Base-by-base conservation (phyloP, 2,113 vertebrate species). In the Chroicocephalus ridibundus region DNA sequence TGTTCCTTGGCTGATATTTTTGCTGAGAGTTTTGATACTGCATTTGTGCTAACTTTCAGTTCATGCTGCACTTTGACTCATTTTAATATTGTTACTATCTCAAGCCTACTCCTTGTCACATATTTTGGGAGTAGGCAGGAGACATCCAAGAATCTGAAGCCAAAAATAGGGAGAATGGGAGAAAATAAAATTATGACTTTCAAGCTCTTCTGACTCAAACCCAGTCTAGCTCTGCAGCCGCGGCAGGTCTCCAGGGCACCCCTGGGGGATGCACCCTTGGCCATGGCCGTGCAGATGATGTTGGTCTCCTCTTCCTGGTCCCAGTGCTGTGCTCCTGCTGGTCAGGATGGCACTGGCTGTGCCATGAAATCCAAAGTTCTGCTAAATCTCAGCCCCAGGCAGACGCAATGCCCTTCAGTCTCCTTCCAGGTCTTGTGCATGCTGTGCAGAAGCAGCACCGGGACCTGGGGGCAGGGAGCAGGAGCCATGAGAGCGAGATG, bases 61-160 rank as follows among this genome's bases (percentile, higher is more conserved):
- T 94, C 74, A 22, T 76, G 91, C 94, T 52, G 61, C 21, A 9
- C 69, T 85, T 94, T 84, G 95, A 93, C 92, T 96, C 92, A 85
- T 85, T 93, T 95, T 95, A 89, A 80, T 96, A 96, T 95, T 97
- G 90, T 96, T 95, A 94, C 94, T 96, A 92, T 94, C 91, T 97
- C 94, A 89, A 87, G 93, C 91, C 95, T 86, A 93, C 97, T 94
- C 95, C 86, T 93, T 97, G 94, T 95, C 91, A 95, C 77, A 44
- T 64, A 64, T 40, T 11, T 61, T 44, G 60, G 46, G 91, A 94
- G 95, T 94, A 89, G 96, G 96, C 86, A 95, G 94, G 76, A 94
- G 91, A 79, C 78, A 94, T 84, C 91, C 57, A 95, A 89, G 84
- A 94, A 91, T 91, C 83, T n/a, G 58, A 80, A 89, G 49, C 77